A percentile compares a stretch with the other conserved stretches of the same genome.
These are phyloP conservation scores for Vollenhovia emeryi DNA, from an alignment of 1,140 invertebrate genomes.

Conservation along the genomic window DNA sequence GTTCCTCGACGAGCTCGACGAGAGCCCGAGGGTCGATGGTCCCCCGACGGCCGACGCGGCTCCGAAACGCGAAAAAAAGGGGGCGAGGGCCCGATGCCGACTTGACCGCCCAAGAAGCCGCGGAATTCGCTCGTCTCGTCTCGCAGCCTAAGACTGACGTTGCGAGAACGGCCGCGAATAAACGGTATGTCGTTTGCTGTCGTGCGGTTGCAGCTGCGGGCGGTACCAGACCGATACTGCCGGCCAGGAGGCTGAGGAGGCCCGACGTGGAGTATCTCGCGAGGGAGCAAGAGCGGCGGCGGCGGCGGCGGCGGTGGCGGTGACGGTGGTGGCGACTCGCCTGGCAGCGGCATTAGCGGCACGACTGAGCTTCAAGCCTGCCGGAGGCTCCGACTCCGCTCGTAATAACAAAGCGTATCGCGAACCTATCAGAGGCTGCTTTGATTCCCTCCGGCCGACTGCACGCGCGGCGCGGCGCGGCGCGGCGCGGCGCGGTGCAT, in stretches of 20 bases:
- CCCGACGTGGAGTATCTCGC: constrained; percentile 74
- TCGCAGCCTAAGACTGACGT: constrained; percentile 6
- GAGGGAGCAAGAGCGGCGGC: constrained; percentile 48
- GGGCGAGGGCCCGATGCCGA: background rate
- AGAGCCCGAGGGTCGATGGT: background rate
- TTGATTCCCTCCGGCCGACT: constrained; percentile 55
- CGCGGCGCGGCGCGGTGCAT: constrained; percentile 25
- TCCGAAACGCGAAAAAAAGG: constrained; percentile 10
- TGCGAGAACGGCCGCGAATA: constrained; percentile 6
- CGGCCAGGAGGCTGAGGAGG: constrained; percentile 73
- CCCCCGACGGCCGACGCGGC: background rate
- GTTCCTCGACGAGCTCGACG: background rate
- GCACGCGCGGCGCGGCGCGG: background rate
- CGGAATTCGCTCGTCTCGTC: constrained; percentile 59
- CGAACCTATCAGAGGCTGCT: constrained; percentile 68
- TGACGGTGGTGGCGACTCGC: constrained; percentile 65
- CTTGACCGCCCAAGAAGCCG: constrained; percentile 61
- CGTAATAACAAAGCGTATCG: constrained; percentile 74
- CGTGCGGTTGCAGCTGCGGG: constrained; percentile 25
- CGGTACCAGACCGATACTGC: constrained; percentile 68
- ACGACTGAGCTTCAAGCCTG: constrained; percentile 59
- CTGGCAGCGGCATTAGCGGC: constrained; percentile 62
- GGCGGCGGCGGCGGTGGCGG: background rate
- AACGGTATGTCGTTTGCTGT: constrained; percentile 25
- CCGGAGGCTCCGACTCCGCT: constrained; percentile 53